Conservation (phyloP, 1,140 invertebrate genomes). For the Druon quercuslanigerum region DNA sequence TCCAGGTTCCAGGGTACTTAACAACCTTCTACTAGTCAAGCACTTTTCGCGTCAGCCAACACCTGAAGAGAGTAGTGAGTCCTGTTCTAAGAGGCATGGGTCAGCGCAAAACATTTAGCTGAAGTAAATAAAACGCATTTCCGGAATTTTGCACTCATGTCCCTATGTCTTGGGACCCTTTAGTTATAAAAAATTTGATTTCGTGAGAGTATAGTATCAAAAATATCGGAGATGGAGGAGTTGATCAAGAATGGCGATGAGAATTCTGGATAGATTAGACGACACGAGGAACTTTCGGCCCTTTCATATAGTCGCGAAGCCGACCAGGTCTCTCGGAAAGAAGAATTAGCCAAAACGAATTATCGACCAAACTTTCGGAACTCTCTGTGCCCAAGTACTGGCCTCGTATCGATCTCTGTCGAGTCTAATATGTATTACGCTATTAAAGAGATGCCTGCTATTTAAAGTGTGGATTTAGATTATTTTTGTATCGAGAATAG, state of each 20-base stretch:
- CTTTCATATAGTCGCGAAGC: conserved; percentile 34
- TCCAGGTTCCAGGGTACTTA: no score
- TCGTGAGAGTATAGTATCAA: neutral
- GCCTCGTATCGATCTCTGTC: conserved; percentile 54
- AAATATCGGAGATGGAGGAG: neutral
- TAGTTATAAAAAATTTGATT: neutral
- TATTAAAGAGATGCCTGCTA: conserved; percentile 14
- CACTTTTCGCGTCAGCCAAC: no score
- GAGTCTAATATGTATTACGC: conserved; percentile 34
- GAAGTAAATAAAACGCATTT: no score
- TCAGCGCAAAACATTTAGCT: no score
- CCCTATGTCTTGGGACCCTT: no score
- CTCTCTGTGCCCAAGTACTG: conserved; percentile 51
- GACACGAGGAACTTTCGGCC: neutral
- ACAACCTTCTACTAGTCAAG: no score
- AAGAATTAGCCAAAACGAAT: conserved; percentile 63
- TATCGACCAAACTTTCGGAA: conserved; percentile 65
- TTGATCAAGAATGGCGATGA: neutral
- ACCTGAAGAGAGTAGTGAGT: no score
- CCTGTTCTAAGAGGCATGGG: no score
- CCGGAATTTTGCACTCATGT: no score
- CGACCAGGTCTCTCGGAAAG: conserved; percentile 32
- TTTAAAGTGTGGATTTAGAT: conserved; percentile 14
- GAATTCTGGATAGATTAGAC: neutral
- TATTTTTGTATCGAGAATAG: neutral